Evolutionary conservation across 2,113 vertebrate genomes (phyloP).

Genomic region (Danionella cerebrum): DNA sequence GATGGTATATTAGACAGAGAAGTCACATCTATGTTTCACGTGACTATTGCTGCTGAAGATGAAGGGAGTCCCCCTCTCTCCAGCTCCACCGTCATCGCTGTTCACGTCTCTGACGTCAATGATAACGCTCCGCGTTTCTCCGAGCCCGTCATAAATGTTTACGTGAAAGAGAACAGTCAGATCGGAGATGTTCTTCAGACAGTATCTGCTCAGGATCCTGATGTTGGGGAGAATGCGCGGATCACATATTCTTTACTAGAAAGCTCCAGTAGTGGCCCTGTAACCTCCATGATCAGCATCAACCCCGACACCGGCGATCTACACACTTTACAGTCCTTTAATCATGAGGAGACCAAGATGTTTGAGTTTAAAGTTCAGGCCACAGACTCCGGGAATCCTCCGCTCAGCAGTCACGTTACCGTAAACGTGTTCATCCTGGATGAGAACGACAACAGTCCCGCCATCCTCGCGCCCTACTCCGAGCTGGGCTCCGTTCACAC

Average conservation of each 20-base stretch:
- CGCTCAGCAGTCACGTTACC: constrained; percentile 53
- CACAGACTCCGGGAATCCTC: constrained; percentile 55
- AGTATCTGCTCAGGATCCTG: constrained; percentile 53
- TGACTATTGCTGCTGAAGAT: constrained; percentile 48
- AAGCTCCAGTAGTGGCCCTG: neutral
- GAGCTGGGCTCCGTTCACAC: constrained; percentile 45
- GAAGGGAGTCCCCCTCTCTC: constrained; percentile 41
- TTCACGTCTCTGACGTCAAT: constrained; percentile 45
- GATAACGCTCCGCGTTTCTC: constrained; percentile 48
- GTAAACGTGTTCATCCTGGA: constrained; percentile 55
- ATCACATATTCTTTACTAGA: constrained; percentile 46
- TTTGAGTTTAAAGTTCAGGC: constrained; percentile 55
- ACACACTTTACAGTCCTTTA: constrained; percentile 51
- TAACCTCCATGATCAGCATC: constrained; percentile 45
- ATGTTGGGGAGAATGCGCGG: constrained; percentile 46
- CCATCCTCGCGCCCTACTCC: constrained; percentile 44
- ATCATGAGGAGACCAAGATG: constrained; percentile 50
- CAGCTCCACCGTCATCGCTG: constrained; percentile 31
- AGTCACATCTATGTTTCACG: constrained; percentile 4
- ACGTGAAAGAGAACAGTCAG: constrained; percentile 52
- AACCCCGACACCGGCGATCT: constrained; percentile 55
- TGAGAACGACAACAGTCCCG: constrained; percentile 55
- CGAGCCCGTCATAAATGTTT: constrained; percentile 35
- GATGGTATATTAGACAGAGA: constrained; percentile 46
- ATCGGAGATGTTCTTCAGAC: constrained; percentile 46